Percentiles rank a stretch among this genome's conserved stretches.
Conservation (phyloP, 2,113 vertebrate genomes). For the Ptilorrhoa leucosticta region DNA sequence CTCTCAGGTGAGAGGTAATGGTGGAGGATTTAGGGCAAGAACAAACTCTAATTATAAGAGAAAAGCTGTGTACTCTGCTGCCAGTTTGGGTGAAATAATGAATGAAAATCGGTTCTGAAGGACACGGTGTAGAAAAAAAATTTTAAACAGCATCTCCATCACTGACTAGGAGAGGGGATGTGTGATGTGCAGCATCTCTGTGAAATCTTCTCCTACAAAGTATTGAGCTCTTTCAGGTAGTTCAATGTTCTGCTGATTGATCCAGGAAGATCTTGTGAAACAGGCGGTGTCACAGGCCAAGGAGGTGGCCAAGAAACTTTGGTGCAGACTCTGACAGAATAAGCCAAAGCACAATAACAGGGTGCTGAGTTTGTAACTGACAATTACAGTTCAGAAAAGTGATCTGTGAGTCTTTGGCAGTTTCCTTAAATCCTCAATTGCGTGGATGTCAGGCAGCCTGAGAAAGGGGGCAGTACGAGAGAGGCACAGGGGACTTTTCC, state of each 20-base stretch:
- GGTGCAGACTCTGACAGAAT: neutral
- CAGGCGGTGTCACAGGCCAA: neutral
- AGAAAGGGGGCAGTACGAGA: neutral
- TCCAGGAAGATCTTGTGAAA: neutral
- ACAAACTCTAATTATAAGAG: neutral
- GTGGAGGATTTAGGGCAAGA: neutral
- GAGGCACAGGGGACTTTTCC: neutral
- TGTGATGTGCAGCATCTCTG: neutral
- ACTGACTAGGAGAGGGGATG: neutral
- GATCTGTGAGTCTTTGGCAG: neutral
- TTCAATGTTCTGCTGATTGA: neutral
- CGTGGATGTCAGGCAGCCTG: neutral
- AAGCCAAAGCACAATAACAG: neutral
- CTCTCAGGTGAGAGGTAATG: neutral
- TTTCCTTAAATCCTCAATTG: neutral
- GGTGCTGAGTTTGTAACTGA: neutral
- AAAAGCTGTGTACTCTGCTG: neutral
- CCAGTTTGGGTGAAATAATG: neutral
- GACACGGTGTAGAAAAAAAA: neutral
- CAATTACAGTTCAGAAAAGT: neutral
- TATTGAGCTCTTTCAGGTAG: neutral
- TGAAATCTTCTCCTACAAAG: neutral
- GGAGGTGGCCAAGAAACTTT: neutral
- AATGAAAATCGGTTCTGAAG: accelerated
- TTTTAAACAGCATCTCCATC: neutral